Conservation (phyloP, 2,113 vertebrate species). For the Paratilapia polleni region DNA sequence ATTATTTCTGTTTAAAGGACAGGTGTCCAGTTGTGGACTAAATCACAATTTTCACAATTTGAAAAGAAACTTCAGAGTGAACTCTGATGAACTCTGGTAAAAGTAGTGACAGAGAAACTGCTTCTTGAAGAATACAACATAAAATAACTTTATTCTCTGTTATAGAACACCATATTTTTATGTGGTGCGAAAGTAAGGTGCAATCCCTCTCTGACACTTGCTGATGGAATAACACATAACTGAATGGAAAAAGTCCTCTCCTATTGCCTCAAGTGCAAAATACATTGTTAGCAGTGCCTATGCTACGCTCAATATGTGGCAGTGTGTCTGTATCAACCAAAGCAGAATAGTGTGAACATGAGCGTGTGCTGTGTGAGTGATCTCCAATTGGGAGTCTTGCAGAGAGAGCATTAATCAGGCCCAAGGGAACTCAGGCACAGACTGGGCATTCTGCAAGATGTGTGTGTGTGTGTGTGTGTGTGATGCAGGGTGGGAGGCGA, state of each 20-base stretch:
- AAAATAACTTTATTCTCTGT: not conserved
- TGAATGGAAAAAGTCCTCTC: slow-evolving; percentile 21
- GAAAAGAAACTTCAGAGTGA: slow-evolving; percentile 7
- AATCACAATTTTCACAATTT: slow-evolving; percentile 3
- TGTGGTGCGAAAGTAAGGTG: slow-evolving; percentile 10
- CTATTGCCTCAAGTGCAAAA: slow-evolving; percentile 19
- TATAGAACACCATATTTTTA: slow-evolving; percentile 8
- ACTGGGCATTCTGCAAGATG: slow-evolving; percentile 25
- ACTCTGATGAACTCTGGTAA: slow-evolving; percentile 20
- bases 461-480: not conserved
- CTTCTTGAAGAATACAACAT: slow-evolving; percentile 8
- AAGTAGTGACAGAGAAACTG: slow-evolving; percentile 17
- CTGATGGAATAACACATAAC: slow-evolving; percentile 27
- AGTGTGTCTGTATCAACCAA: slow-evolving; percentile 9
- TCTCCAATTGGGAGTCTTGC: slow-evolving; percentile 58
- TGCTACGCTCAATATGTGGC: slow-evolving; percentile 43
- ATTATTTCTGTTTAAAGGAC: not conserved
- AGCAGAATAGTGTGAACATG: slow-evolving; percentile 1
- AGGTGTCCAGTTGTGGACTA: not conserved
- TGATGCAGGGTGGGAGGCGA: not conserved
- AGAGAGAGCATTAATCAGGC: slow-evolving; percentile 73
- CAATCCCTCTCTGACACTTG: slow-evolving; percentile 13
- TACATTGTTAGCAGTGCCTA: slow-evolving; percentile 36
- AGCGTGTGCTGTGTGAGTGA: slow-evolving; percentile 44
- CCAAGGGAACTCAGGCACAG: slow-evolving; percentile 35